A percentile compares a stretch with the other conserved stretches of the same genome.
phyloP scores from a whole-genome alignment of 1,140 invertebrate species.

The Ceratina japonica region DNA sequence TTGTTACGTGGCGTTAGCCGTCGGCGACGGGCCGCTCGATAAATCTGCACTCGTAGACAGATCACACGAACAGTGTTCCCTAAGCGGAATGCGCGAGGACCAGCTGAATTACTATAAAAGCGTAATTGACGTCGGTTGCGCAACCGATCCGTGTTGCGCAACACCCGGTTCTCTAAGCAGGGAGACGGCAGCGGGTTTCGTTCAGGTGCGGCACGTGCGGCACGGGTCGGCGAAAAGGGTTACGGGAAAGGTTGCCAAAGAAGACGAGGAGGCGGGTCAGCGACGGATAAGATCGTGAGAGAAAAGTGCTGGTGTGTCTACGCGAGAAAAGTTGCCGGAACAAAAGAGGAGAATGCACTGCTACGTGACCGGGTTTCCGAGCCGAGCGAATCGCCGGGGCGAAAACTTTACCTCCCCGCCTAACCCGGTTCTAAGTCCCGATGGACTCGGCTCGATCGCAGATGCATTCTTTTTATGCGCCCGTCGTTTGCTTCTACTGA shows the following conservation, averaged over 20 bases:
- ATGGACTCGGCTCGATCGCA: neutral
- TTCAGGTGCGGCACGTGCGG: constrained; percentile 46
- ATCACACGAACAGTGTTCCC: neutral
- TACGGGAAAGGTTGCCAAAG: constrained; percentile 41
- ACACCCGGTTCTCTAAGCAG: too few relatives aligned
- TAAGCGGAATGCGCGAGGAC: constrained; percentile 3
- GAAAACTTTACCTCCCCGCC: neutral
- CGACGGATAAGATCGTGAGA: constrained; percentile 49
- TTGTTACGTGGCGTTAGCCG: neutral
- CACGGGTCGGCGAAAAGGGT: constrained; percentile 47
- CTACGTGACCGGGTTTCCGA: constrained; percentile 32
- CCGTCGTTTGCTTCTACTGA: neutral
- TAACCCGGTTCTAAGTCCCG: neutral
- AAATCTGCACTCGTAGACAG: neutral
- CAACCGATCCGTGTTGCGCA: constrained; percentile 42
- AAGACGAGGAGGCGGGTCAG: neutral
- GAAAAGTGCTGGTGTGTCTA: constrained; percentile 40
- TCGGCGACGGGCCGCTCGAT: neutral
- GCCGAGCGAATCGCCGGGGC: neutral
- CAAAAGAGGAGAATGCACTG: constrained; percentile 32
- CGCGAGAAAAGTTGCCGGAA: constrained; percentile 38
- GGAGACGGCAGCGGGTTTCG: too few relatives aligned
- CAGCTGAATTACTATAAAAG: constrained; percentile 37
- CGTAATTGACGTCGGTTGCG: constrained; percentile 35
- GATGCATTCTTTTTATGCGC: neutral